Evolutionary conservation across 2,113 vertebrate species (phyloP).

Genomic region (Lepus europaeus): DNA sequence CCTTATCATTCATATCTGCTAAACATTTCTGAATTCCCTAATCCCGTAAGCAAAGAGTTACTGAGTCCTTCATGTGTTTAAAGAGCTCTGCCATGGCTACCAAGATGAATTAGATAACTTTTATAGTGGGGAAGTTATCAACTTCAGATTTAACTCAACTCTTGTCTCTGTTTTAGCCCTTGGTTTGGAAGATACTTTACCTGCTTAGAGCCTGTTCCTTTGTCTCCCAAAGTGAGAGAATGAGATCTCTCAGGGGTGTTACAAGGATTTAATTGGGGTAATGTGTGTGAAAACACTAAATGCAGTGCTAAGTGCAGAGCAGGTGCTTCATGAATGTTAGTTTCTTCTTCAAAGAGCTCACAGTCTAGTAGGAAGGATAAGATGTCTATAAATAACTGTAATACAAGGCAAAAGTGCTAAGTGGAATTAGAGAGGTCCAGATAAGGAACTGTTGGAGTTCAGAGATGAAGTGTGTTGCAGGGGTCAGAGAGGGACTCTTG

Average conservation of each 20-base stretch:
- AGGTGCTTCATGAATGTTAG: slow-evolving; percentile 19
- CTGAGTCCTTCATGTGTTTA: neutral
- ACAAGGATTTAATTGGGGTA: neutral
- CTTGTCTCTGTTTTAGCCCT: neutral
- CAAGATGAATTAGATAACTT: slow-evolving; percentile 30
- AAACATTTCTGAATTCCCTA: neutral
- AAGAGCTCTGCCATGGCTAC: neutral
- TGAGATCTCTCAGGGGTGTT: neutral
- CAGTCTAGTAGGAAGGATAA: neutral
- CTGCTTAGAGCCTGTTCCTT: neutral
- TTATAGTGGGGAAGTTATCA: neutral
- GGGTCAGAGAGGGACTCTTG: neutral
- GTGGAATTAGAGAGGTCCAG: neutral
- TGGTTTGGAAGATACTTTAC: neutral
- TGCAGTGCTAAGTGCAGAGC: neutral
- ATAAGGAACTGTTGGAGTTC: neutral
- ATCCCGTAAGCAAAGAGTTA: neutral
- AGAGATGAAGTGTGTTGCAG: neutral
- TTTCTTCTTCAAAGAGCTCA: slow-evolving; percentile 49
- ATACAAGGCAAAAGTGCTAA: neutral
- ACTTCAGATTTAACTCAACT: slow-evolving; percentile 22
- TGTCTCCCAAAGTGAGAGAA: neutral
- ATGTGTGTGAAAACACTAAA: slow-evolving; percentile 8
- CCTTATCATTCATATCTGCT: slow-evolving; percentile 24
- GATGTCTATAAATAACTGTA: slow-evolving; percentile 47